Evolutionary conservation across 37 sponge, comb jelly and placozoan genomes (phyloP).

Genomic region (Chondrilla cf. caribensis): DNA sequence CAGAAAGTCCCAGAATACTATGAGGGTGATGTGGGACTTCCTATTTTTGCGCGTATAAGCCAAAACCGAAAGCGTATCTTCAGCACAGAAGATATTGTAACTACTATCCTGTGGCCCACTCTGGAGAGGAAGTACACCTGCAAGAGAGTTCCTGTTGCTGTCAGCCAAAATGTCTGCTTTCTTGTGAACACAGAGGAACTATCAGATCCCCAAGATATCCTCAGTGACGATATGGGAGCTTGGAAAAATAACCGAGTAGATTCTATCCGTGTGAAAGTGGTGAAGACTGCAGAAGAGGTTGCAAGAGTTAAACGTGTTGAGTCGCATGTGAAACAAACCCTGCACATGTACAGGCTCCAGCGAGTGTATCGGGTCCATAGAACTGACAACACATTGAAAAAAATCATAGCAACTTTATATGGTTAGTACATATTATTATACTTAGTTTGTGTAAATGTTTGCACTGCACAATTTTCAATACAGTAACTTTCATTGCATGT

Average conservation of each 20-base stretch:
- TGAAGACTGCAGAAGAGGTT: constrained; percentile 1
- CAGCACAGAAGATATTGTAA: constrained; percentile 5
- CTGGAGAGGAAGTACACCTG: neutral
- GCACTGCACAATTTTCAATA: too few relatives aligned
- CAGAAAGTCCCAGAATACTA: neutral
- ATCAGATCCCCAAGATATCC: neutral
- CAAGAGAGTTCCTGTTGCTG: neutral
- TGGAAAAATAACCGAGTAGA: constrained; percentile 11
- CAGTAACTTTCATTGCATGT: too few relatives aligned
- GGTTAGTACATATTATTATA: too few relatives aligned
- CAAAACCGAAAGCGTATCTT: constrained; percentile 1
- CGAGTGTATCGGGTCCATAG: too few relatives aligned
- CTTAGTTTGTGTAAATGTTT: too few relatives aligned
- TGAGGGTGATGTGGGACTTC: constrained; percentile 19
- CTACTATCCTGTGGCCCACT: constrained; percentile 7
- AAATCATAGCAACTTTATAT: too few relatives aligned
- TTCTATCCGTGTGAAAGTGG: neutral
- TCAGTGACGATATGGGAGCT: constrained; percentile 12
- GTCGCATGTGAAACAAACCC: neutral
- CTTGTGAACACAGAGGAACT: constrained; percentile 2
- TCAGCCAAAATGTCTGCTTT: constrained; percentile 2
- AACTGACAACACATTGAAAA: too few relatives aligned
- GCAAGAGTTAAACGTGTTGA: neutral
- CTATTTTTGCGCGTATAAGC: neutral
- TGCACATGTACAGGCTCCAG: too few relatives aligned